A percentile compares a stretch with the other conserved stretches of the same genome.
phyloP scores from a whole-genome alignment of 2,888 invertebrate species.

The Didymodactylos carnosus region DNA sequence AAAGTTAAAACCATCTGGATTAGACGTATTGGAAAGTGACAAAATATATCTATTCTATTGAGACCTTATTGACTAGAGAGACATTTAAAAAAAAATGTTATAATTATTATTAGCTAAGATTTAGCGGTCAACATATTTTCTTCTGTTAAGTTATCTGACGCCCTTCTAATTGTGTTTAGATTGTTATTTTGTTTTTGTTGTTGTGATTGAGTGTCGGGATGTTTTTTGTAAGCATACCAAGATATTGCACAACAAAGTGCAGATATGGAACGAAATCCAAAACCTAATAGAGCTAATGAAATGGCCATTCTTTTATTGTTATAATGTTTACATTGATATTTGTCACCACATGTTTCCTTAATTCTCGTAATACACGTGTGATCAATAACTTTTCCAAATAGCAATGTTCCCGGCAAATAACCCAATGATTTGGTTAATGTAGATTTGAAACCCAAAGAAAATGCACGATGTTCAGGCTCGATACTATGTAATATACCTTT shows the following conservation, averaged over 20 bases:
- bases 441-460: background rate
- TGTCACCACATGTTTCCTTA: conserved; percentile 2
- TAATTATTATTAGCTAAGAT: no score
- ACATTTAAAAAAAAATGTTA: no score
- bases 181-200: no score
- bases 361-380: conserved; percentile 6
- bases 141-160: no score
- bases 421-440: conserved; percentile 6
- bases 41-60: no score
- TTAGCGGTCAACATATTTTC: no score
- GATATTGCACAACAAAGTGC: background rate
- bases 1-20: no score
- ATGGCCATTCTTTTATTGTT: conserved; percentile 9
- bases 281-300: conserved; percentile 3
- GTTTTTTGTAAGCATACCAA: background rate
- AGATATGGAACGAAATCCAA: conserved; percentile 4
- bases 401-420: conserved; percentile 7
- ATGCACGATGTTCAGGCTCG: background rate
- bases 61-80: no score
- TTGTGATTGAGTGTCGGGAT: no score
- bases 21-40: no score
- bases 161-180: no score
- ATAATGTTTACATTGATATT: conserved; percentile 11
- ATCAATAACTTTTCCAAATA: conserved; percentile 13
- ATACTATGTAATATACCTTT: background rate